Evolutionary conservation across 1,140 invertebrate species (phyloP).

Genomic region (Drosophila elegans): DNA sequence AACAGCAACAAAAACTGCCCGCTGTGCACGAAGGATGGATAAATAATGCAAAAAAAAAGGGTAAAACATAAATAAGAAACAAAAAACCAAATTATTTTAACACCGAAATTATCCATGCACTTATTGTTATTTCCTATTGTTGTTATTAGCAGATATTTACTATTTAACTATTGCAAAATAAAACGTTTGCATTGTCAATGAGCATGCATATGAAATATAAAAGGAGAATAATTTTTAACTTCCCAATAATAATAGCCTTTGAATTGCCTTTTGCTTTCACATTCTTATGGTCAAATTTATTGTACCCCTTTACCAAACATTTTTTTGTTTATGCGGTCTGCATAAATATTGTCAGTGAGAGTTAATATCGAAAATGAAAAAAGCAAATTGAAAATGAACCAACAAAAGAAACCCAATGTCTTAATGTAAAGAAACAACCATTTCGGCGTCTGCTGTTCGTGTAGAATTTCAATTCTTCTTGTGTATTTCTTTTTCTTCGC

Average conservation of each 20-base stretch:
- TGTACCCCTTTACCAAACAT: background rate
- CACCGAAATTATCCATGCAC: background rate
- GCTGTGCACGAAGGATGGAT: constrained; percentile 49
- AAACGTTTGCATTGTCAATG: no score
- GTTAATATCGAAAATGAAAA: constrained; percentile 10
- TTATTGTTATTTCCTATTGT: background rate
- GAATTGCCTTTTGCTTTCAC: background rate
- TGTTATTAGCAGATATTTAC: no score
- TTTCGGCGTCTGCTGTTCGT: background rate
- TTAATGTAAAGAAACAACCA: background rate
- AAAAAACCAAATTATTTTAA: background rate
- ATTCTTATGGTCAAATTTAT: background rate
- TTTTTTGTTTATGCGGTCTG: background rate
- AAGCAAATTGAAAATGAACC: background rate
- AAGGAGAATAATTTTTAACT: no score
- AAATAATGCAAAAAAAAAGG: constrained; percentile 28
- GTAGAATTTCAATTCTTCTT: constrained; percentile 31
- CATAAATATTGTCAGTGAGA: background rate
- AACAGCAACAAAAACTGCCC: constrained; percentile 37
- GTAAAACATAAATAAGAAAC: constrained; percentile 1
- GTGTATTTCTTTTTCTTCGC: background rate
- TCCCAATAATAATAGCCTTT: background rate
- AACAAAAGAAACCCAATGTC: background rate
- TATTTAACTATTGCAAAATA: no score
- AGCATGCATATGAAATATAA: no score